Conservation (phyloP, 1,140 invertebrate species). For the Pissodes strobi region DNA sequence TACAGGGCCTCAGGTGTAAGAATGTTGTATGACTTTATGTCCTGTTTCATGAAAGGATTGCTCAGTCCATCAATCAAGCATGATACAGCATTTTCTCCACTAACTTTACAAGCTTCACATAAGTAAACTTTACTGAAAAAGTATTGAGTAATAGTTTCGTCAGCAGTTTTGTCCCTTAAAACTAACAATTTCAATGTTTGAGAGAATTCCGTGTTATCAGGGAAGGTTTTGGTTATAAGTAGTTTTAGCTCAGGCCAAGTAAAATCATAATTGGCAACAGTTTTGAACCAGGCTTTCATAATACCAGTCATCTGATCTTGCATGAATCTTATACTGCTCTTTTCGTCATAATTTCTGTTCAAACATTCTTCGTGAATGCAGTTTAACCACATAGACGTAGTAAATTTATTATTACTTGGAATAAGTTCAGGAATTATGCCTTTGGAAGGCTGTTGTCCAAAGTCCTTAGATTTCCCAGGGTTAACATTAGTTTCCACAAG, state of each 20-base stretch:
- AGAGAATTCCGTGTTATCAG: constrained; percentile 42
- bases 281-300: constrained; percentile 45
- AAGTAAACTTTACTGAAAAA: constrained; percentile 45
- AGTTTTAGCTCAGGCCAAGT: constrained; percentile 45
- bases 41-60: constrained; percentile 40
- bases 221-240: constrained; percentile 42
- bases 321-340: constrained; percentile 36
- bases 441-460: background rate
- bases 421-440: constrained; percentile 32
- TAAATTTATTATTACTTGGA: constrained; percentile 35
- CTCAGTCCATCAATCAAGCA: constrained; percentile 43
- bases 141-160: constrained; percentile 43
- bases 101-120: constrained; percentile 43
- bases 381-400: constrained; percentile 45
- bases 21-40: constrained; percentile 36
- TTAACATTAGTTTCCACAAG: constrained; percentile 27
- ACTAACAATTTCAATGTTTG: constrained; percentile 38
- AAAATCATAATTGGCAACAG: constrained; percentile 37
- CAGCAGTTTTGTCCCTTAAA: constrained; percentile 30
- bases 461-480: background rate
- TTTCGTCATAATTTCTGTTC: constrained; percentile 38
- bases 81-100: constrained; percentile 42
- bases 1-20: constrained; percentile 41
- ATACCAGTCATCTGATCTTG: constrained; percentile 41
- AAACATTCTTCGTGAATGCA: constrained; percentile 38